Evolutionary conservation across 2,113 vertebrate species (phyloP).

Genomic region (crab-eating macaque (Macaca fascicularis)): T2T-MFA8v1.1 NC_088388.1:83069501-83070000

Average conservation of each 20-base stretch:
- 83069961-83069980: neutral
- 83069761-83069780: neutral
- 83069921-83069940: neutral
- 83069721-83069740: neutral
- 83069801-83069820: neutral
- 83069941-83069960: neutral
- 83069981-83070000: neutral
- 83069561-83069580: neutral
- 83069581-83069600: neutral
- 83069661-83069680: neutral
- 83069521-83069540: neutral
- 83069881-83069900: neutral
- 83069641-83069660: neutral
- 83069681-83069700: neutral
- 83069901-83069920: neutral
- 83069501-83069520: neutral
- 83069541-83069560: neutral
- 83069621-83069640: neutral
- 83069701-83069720: neutral
- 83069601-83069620: neutral
- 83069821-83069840: neutral
- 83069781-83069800: neutral
- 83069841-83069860: neutral
- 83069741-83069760: neutral
- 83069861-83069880: neutral